Percentiles rank a stretch among this genome's conserved stretches.
Conservation (phyloP, 2,888 invertebrate species). For the Miltochrista miniata region DNA sequence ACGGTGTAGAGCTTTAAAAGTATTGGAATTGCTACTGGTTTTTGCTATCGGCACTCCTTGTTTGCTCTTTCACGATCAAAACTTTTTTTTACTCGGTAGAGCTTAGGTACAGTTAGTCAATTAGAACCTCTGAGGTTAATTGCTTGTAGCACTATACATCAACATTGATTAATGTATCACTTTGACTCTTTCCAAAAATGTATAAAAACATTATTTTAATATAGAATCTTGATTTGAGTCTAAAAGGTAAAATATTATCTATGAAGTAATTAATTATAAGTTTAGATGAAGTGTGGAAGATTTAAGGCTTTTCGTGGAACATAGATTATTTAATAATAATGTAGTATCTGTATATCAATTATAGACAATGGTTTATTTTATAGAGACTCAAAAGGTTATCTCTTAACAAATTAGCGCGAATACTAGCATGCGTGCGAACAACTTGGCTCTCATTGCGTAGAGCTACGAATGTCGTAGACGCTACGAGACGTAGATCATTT, state of each 20-base stretch:
- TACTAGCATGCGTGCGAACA: constrained; percentile 38
- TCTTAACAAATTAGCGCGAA: constrained; percentile 40
- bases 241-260: constrained; percentile 39
- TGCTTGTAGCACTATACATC: constrained; percentile 22
- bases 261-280: constrained; percentile 31
- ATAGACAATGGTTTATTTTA: constrained; percentile 20
- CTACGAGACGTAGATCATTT: constrained; percentile 43
- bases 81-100: constrained; percentile 17
- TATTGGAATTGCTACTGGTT: constrained; percentile 48
- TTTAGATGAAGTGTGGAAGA: constrained; percentile 17
- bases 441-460: constrained; percentile 50
- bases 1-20: constrained; percentile 19
- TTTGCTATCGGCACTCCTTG: constrained; percentile 40
- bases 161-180: constrained; percentile 32
- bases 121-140: constrained; percentile 29
- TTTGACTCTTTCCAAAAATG: constrained; percentile 35
- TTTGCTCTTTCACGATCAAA: constrained; percentile 40
- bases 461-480: constrained; percentile 74
- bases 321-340: constrained; percentile 2
- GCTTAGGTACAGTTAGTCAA: constrained; percentile 31
- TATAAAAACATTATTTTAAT: constrained; percentile 27
- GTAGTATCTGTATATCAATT: constrained; percentile 24
- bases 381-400: constrained; percentile 22
- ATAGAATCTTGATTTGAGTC: constrained; percentile 34
- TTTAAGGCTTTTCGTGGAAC: background rate